Base-by-base conservation (phyloP, 2,113 vertebrate species). In the Girardinichthys multiradiatus region DNA sequence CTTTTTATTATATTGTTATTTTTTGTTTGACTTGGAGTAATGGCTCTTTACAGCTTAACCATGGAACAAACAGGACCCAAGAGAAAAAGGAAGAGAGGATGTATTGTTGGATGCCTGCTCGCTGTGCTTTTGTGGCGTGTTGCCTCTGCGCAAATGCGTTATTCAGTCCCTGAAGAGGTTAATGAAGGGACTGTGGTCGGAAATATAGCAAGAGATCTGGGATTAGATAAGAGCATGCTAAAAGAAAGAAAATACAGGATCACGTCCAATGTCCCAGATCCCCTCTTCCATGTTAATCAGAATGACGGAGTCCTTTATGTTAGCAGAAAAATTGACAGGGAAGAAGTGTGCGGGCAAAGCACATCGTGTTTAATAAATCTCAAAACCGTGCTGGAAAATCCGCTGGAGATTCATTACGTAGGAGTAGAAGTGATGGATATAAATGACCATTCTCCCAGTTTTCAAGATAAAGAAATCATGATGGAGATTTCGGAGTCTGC, bases 141-240 rank as follows among this genome's bases (percentile, higher is more conserved):
- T 72, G 88, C 87, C 12, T 89, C 89, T 0, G 90, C 87, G 4
- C 91, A 94, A 35, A 57, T 91, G 15, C 39, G 81, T 37, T 94
- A 94, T 68, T 92, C 91, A 0, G 48, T 93, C 45, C 63, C 80
- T 0, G 94, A 94, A 29, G 93, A 94, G 30, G 57, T 85, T 0
- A 86, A 89, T 2, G 80, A 88, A 30, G 92, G 90, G 13, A 71
- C 87, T 35, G 58, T 85, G 19, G 90, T 94, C n/a, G 94, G 92
- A 68, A 93, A 94, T 26, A 51, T 94, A 4, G 92, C 91, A 7
- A 93, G 91, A 10, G 93, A 94, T 81, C 65, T 94, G 19, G 92
- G 92, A 19, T 26, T 94, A 15, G 91, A 94, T 26, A 64, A 83
- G 30, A 66, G 31, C 27, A 77, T 76, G 0, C 37, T 93, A 27